Evolutionary conservation across 2,797 vertebrate genomes (phyloP).

Genomic region (Gallinago solitaria): DNA sequence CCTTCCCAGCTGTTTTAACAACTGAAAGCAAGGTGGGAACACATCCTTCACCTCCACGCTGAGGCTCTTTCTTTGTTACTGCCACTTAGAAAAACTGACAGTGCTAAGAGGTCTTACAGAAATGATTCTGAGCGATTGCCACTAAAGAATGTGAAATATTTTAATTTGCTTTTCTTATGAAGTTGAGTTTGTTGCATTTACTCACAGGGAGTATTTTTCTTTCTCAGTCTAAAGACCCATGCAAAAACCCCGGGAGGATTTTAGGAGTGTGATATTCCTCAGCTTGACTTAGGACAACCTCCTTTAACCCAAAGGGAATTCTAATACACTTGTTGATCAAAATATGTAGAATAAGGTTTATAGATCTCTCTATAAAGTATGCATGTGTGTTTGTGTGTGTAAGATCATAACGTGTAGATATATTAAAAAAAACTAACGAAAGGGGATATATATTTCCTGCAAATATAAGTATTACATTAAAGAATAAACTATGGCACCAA

Average conservation of each 20-base stretch:
- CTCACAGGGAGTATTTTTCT: neutral
- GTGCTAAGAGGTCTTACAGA: neutral
- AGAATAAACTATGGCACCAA: neutral
- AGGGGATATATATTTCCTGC: neutral
- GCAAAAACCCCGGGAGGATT: neutral
- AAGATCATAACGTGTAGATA: too few species aligned
- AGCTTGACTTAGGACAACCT: neutral
- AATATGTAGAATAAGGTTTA: neutral
- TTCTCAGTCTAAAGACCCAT: neutral
- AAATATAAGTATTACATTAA: too few species aligned
- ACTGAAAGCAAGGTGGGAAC: neutral
- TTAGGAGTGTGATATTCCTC: neutral
- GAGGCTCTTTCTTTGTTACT: neutral
- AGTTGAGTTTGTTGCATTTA: neutral
- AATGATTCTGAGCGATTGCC: neutral
- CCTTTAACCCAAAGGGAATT: neutral
- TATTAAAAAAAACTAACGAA: neutral
- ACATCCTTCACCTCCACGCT: neutral
- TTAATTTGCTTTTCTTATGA: neutral
- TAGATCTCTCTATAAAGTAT: neutral
- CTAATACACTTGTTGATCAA: neutral
- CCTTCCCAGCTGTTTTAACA: neutral
- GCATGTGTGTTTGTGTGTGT: too few species aligned
- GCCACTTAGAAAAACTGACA: neutral
- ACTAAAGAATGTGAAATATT: neutral